Evolutionary conservation across 2,797 vertebrate genomes (phyloP), one percentile per base, ranked within the genome.

Genomic region (Odontamblyopus rebecca): DNA sequence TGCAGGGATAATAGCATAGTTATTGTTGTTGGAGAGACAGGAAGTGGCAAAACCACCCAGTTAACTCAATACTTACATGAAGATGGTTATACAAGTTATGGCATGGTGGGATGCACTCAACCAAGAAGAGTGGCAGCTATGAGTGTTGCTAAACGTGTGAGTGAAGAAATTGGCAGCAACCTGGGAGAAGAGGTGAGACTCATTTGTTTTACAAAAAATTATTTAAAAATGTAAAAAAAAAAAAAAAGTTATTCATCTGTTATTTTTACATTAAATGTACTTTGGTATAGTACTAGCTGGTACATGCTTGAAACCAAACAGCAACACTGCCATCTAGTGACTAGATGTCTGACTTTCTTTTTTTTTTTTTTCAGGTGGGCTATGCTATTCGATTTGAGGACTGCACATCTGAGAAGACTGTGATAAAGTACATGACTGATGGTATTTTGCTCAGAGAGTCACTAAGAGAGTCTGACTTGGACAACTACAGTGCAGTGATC

Each of bases 391-490:
- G 98, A 61, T 99, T 99, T 78, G 98, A 99, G 92, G 98, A 99
- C 88, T 99, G 97, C 82, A 99, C 98, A 0, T 98, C 97, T 0
- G 98, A 99, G 90, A 97, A 95, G 78, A 99, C 98, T 0, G 86
- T 99, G 82, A 98, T 99, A 77, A 99, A 99, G 76, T 99, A 99
- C 92, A 99, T 99, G 98, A 99, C 98, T 0, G 98, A 99, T 0
- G 98, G 98, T 29, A 99, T 99, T 89, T 92, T 99, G 71, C 95
- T 99, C 54, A 95, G 98, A 1, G 98, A 99, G 91, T 99, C 97
- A 0, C 92, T 99, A 82, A 94, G 98, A 4, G 98, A 99, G 85
- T 97, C 98, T 0, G 98, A 99, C 82, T 90, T 99, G 81, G 98
- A 99, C 85, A 96, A 99, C 91, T 99, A 99, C 86, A 99, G 98